These are phyloP conservation scores for Malacosoma neustria DNA, from an alignment of 2,888 invertebrate genomes.

Conservation along the genomic window DNA sequence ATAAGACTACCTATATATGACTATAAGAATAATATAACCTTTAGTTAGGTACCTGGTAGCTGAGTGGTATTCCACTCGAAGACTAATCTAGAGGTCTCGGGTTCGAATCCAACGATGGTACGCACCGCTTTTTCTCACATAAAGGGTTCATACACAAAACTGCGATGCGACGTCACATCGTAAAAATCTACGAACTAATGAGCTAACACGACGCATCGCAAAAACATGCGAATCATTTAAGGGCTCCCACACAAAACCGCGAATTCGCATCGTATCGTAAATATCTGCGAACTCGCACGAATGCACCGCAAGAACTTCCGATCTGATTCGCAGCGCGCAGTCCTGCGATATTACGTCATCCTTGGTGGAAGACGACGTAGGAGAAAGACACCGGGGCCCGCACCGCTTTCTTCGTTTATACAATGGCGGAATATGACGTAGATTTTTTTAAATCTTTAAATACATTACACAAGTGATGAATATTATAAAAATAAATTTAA, in stretches of 20 bases:
- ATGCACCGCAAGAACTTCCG: conserved; percentile 16
- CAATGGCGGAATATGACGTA: conserved; percentile 16
- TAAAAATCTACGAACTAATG: conserved; percentile 16
- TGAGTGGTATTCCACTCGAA: too few relatives aligned
- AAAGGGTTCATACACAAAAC: conserved; percentile 9
- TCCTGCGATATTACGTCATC: conserved; percentile 15
- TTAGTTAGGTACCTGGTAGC: too few relatives aligned
- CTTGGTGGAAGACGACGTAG: conserved; percentile 15
- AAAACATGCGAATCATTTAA: conserved; percentile 16
- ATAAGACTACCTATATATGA: too few relatives aligned
- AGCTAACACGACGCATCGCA: conserved; percentile 12
- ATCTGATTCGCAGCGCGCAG: conserved; percentile 17
- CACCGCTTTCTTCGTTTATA: conserved; percentile 6
- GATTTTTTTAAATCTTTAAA: conserved; percentile 19
- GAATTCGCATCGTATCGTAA: conserved; percentile 14
- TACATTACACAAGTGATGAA: conserved; percentile 19
- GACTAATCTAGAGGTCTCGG: too few relatives aligned
- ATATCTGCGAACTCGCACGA: conserved; percentile 14
- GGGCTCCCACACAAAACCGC: too few relatives aligned
- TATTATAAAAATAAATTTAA: conserved; percentile 20
- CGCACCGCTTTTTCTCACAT: too few relatives aligned
- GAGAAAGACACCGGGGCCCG: conserved; percentile 9
- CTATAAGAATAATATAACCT: too few relatives aligned
- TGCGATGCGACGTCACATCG: conserved; percentile 13
- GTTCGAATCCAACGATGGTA: too few relatives aligned